Base-by-base conservation (phyloP, 2,888 invertebrate genomes). In the Agapostemon virescens region DNA sequence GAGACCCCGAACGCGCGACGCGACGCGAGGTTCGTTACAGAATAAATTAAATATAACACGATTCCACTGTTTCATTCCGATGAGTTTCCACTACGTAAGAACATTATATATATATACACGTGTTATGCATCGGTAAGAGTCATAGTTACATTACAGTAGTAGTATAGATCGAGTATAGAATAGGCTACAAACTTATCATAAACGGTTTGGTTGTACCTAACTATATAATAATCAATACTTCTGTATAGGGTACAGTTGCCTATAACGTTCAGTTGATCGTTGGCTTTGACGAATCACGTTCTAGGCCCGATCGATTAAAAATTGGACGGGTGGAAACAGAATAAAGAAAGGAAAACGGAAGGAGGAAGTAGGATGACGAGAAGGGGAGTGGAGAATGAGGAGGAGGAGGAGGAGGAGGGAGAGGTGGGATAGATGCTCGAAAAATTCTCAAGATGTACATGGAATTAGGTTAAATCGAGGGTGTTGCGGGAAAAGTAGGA, bases 91-190 rank as follows among this genome's bases (percentile, higher is more conserved):
- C 90, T 90, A 90, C 88, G 79, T 88, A 86, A 90, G 87, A 86
- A 89, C 88, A 88, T 88, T 87, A 88, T 87, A 89, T 89, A 89
- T 89, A 90, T 87, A 90, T 88, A 88, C 88, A 90, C 89, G 86
- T 88, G 87, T 90, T 90, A 91, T 90, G 90, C 88, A 89, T 90
- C 88, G 88, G 87, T 90, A 89, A 91, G 89, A 90, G 89, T 90
- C 87, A 88, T 90, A 91, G 87, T 87, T 90, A 91, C 89, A 90
- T 86, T 90, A 91, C 89, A 90, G 88, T 90, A 90, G 86, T 86
- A 71, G 70, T 61, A 88, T 90, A 89, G 88, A 45, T 74, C 81
- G 89, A 90, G 88, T 90, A 90, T 88, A 91, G 90, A 90, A 89
- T 90, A 91, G 87, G 86, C 89, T 91, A 91, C 88, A 88, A 90